phyloP scores from a whole-genome alignment of 2,888 invertebrate species.

The Metacarcinus magister region DNA sequence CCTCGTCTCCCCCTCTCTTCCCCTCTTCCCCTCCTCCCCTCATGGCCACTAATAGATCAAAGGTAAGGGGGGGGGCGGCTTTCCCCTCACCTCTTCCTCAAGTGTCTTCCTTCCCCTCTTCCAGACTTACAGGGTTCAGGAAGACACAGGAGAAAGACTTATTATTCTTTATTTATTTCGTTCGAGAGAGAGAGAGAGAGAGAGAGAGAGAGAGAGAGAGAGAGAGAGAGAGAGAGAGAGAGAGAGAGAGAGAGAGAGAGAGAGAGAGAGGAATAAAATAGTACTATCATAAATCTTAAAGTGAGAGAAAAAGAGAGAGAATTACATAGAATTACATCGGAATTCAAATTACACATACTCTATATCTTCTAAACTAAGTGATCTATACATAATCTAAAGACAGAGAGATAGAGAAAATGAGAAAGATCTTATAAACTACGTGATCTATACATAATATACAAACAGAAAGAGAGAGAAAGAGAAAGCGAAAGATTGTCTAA shows the following conservation, averaged over 20 bases:
- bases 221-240: slow-evolving; percentile 16
- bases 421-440: too few relatives aligned
- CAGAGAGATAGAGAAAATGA: too few relatives aligned
- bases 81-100: not conserved
- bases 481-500: too few relatives aligned
- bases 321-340: too few relatives aligned
- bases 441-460: too few relatives aligned
- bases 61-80: not conserved
- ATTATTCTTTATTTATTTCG: too few relatives aligned
- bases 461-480: not conserved
- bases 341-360: too few relatives aligned
- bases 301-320: too few relatives aligned
- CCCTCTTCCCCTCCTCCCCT: not conserved
- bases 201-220: slow-evolving; percentile 26
- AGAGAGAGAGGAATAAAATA: not conserved
- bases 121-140: not conserved
- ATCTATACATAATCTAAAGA: too few relatives aligned
- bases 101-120: slow-evolving; percentile 3
- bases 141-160: not conserved
- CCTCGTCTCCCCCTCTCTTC: not conserved
- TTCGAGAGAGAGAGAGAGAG: slow-evolving; percentile 26
- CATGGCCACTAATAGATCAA: slow-evolving; percentile 23
- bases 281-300: too few relatives aligned
- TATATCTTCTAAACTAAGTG: too few relatives aligned
- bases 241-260: slow-evolving; percentile 2